These are phyloP conservation scores for Trogon melanurus DNA, from an alignment of 2,113 vertebrate genomes.

Conservation along the genomic window DNA sequence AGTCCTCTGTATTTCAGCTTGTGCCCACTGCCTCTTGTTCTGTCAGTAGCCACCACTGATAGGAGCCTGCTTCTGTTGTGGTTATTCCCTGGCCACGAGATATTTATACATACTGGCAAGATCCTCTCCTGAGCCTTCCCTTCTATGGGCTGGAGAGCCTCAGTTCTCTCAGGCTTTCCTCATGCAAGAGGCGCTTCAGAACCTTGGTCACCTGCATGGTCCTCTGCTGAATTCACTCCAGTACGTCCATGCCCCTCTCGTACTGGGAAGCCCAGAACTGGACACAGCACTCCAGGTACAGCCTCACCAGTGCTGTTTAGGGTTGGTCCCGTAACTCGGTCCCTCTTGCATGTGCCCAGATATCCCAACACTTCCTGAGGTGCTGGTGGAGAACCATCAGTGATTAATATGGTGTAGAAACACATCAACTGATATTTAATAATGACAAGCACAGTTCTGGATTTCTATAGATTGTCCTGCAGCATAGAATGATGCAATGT, in stretches of 20 bases:
- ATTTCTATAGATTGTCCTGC: not conserved
- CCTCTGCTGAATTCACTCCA: not conserved
- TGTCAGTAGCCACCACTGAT: not conserved
- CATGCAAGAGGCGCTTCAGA: not conserved
- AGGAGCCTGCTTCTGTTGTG: not conserved
- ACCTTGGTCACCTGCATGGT: not conserved
- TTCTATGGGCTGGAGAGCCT: not conserved
- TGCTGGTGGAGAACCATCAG: not conserved
- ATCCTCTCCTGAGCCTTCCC: not conserved
- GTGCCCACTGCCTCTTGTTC: not conserved
- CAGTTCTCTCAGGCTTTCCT: not conserved
- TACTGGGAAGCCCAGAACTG: not conserved
- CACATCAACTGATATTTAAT: not conserved
- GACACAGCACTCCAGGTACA: not conserved
- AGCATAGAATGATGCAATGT: not conserved
- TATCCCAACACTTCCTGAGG: not conserved
- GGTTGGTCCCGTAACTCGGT: not conserved
- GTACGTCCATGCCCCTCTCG: not conserved
- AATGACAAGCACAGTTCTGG: not conserved
- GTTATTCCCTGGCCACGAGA: not conserved
- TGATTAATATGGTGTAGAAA: not conserved
- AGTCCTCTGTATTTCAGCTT: not conserved
- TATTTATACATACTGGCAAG: not conserved
- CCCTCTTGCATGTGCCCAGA: not conserved
- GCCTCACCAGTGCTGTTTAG: not conserved